Evolutionary conservation across 2,797 vertebrate species (phyloP).

Genomic region (Phrynocephalus guinanensis): DNA sequence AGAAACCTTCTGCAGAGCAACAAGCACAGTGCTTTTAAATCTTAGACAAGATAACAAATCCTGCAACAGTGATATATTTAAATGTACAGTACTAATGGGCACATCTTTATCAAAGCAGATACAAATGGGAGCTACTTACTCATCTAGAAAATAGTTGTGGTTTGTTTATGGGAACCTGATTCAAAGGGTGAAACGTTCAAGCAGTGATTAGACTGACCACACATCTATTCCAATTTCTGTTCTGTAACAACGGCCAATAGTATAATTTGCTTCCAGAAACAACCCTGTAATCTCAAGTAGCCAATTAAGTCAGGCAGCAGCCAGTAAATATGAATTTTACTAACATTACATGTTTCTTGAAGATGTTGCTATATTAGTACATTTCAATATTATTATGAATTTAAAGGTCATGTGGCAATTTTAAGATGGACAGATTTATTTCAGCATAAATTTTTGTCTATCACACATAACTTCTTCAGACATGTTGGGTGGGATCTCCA

Average conservation of each 20-base stretch:
- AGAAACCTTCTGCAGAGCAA: background rate
- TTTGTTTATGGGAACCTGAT: slow-evolving; percentile 33
- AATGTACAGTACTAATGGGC: background rate
- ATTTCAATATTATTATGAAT: no score
- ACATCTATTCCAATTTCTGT: background rate
- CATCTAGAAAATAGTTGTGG: background rate
- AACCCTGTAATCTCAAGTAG: background rate
- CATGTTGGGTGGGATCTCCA: no score
- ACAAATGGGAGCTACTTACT: background rate
- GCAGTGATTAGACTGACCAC: background rate
- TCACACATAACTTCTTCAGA: no score
- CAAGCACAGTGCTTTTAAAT: background rate
- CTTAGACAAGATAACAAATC: background rate
- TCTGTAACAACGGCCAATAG: slow-evolving; percentile 50
- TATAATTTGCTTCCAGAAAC: accelerated
- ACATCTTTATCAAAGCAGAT: background rate
- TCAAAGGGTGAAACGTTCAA: accelerated
- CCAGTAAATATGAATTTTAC: slow-evolving; percentile 50
- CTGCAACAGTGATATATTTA: accelerated
- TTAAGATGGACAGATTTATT: no score
- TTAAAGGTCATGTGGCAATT: no score
- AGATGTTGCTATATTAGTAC: no score
- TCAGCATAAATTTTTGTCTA: no score
- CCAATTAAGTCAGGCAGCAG: slow-evolving; percentile 13
- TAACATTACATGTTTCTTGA: background rate